Evolutionary conservation across 2,888 invertebrate genomes (phyloP), one percentile per base, ranked within the genome.

Genomic region (Gortyna flavago): DNA sequence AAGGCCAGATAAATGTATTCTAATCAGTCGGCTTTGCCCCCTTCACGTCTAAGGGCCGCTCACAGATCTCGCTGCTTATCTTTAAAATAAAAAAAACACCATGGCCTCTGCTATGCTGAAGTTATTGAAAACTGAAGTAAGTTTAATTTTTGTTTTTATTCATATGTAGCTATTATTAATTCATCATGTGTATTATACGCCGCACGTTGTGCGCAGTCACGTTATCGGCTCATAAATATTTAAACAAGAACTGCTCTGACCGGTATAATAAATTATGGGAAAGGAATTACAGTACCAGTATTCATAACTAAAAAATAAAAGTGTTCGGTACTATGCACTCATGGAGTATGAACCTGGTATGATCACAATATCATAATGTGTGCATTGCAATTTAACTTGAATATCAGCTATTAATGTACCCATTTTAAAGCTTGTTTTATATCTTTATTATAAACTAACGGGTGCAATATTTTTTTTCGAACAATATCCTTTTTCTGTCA

Each of bases 81-180:
- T 79, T 79, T 79, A 79, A n/a, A n/a, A n/a, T n/a, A 54, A 62
- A 72, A 59, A 75, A 74, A 68, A 73, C 72, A 64, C 83, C 71
- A 96, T 96, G 96, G 95, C 96, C 81, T 94, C 94, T 68, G 87
- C 94, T 87, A 95, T 96, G 94, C 88, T 96, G 87, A 96, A 96
- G 89, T 90, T 96, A 87, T 83, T 96, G 48, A 96, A 95, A 93
- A 92, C 94, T 69, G 96, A 96, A 94, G 96, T 96, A 94, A 95
- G 96, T 96, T 57, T 29, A 48, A 54, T 75, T 69, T 77, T 69
- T 73, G 48, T 75, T 72, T 77, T 73, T 79, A 65, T 75, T 75
- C 72, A 61, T 68, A 29, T 4, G 41, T 16, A 71, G n/a, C 48
- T 69, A 79, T 72, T 75, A 69, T 73, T 81, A 69, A 80, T 81